Base-by-base conservation (phyloP, 2,797 vertebrate genomes). In the Pelodytes ibericus region DNA sequence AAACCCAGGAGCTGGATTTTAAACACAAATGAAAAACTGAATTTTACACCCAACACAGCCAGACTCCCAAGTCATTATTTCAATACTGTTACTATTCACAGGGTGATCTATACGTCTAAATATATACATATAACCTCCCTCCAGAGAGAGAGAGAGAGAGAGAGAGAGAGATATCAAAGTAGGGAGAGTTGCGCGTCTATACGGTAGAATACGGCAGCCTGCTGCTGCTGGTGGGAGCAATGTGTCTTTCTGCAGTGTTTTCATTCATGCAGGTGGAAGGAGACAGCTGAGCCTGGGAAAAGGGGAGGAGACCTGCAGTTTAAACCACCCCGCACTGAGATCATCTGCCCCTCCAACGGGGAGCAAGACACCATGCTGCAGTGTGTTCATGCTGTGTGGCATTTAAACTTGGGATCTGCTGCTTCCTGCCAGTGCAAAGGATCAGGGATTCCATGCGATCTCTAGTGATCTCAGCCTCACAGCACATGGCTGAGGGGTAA, bases 251-350 rank as follows among this genome's bases (percentile, higher is more conserved):
- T 51, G 66, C 66, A 77, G 67, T 70, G 58, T 63, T 53, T 77
- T 36, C 74, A 64, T 77, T 70, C 74, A 76, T 77, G 66, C 74
- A 77, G 74, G 65, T 75, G 66, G 74, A 75, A 61, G 64, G 20
- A 15, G 49, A 33, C 47, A 53, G 65, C 47, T 69, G 71, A 57
- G 61, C 13, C 41, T 27, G 39, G 33, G 25, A 27, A 18, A 24
- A 11, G 25, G 16, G 3, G 60, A 4, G 62, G 62, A 44, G 31
- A 15, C 10, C 0, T 15, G 26, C 41, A 31, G n/a, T 2, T 2
- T 29, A 66, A 27, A 49, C 16, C 26, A 4, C 41, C 26, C 27
- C 1, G 9, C 57, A 16, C 18, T 26, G 59, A 10, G 41, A 25
- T 58, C 29, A 60, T 29, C 18, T 9, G 7, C 27, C 20, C 18